Base-by-base conservation (phyloP, 1,140 invertebrate species). In the Archegozetes longisetosus region DNA sequence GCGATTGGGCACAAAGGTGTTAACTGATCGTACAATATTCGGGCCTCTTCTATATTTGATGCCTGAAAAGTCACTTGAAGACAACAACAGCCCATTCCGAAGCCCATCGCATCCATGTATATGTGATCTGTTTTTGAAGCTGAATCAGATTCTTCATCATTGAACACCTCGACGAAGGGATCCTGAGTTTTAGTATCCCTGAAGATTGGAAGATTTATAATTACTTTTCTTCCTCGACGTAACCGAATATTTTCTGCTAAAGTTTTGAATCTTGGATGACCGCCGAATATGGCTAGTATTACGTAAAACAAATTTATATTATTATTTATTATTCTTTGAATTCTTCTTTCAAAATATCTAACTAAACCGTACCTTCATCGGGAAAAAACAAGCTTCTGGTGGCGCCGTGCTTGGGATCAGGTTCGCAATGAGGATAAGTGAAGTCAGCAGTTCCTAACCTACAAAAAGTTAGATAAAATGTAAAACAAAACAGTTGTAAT, bases 21-120 rank as follows among this genome's bases (percentile, higher is more conserved):
- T 6, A 99, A 78, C 71, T 99, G 95, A 74, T 99, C 96, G 70
- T 99, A 99, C 0, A 99, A 77, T 24, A 84, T 86, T 62, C 90
- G 78, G 3, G 94, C 96, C 78, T 99, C 96, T 49, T 79, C 78
- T 47, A 99, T 93, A 70, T 96, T 96, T 72, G 91, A 96, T 0
- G 96, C 93, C 76, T 95, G 87, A 73, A 93, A 95, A 28, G 89
- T 93, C 24, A 94, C 76, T 73, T 99, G 96, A 12, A 99, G 77
- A 72, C 95, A 98, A 68, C 88, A 96, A 70, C 88, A 94, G 29
- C 95, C 95, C 96, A 98, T 98, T 47, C 96, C 96, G 74, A 98
- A 98, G 29, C 91, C 94, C 93, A 98, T 98, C 0, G 91, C 88
- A 73, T 99, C 95, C 84, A 98, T 84, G 67, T 95, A 91, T 61